Percentiles rank a stretch among this genome's conserved stretches.
Conservation (phyloP, 2,113 vertebrate species). For the Bombycilla garrulus region DNA sequence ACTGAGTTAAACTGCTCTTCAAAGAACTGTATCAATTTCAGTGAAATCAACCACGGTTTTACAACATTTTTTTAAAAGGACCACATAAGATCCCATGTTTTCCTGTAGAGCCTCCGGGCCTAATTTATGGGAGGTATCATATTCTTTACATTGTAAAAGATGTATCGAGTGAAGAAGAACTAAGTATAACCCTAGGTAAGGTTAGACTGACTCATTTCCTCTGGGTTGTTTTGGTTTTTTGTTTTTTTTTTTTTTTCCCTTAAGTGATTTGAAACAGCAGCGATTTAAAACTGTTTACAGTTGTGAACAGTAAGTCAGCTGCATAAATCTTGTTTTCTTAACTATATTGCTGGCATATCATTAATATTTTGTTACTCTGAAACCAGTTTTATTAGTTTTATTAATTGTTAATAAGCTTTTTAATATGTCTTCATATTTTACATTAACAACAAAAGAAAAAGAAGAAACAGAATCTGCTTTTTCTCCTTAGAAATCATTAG, state of each 20-base stretch:
- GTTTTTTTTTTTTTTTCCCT: not conserved
- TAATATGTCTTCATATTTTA: conserved; percentile 18
- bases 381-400: conserved; percentile 32
- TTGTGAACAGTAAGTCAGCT: not conserved
- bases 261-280: not conserved
- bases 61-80: not conserved
- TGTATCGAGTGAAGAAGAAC: not conserved
- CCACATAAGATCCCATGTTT: not conserved
- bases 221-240: not conserved
- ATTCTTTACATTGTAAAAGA: not conserved
- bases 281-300: not conserved
- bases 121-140: not conserved
- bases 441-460: not conserved
- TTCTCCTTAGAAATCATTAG: not conserved
- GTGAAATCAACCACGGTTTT: not conserved
- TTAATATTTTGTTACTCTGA: not conserved
- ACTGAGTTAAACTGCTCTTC: not conserved
- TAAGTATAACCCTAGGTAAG: not conserved
- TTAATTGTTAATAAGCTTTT: conserved; percentile 17
- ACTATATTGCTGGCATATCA: not conserved
- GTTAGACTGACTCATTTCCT: not conserved
- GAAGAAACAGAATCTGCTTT: not conserved
- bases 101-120: not conserved
- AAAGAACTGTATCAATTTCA: not conserved
- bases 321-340: not conserved